These are phyloP conservation scores for Sesia bembeciformis DNA, from an alignment of 2,888 invertebrate species.

Conservation along the genomic window DNA sequence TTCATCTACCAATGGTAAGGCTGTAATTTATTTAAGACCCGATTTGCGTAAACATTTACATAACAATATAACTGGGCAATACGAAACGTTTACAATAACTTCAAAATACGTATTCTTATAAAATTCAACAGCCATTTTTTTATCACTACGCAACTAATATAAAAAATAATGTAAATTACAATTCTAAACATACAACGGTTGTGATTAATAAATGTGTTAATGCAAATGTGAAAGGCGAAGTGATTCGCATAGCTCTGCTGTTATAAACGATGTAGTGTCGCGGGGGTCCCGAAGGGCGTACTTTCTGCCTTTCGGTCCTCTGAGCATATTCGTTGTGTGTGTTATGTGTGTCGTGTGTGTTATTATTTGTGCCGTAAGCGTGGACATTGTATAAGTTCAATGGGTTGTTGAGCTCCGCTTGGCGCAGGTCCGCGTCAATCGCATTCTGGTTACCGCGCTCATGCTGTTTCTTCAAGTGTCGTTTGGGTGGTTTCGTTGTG, in stretches of 20 bases:
- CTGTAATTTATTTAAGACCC: conserved; percentile 22
- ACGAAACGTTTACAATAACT: conserved; percentile 53
- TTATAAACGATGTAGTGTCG: conserved; percentile 48
- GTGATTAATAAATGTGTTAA: conserved; percentile 7
- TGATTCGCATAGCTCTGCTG: conserved; percentile 9
- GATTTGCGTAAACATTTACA: conserved; percentile 9
- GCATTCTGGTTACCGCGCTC: conserved; percentile 50
- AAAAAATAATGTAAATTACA: not conserved
- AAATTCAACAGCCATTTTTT: conserved; percentile 69
- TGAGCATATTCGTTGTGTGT: conserved; percentile 55
- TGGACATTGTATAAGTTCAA: conserved; percentile 49
- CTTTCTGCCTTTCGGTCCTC: conserved; percentile 56
- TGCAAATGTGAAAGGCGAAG: not conserved
- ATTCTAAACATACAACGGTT: conserved; percentile 25
- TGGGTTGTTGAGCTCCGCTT: conserved; percentile 51
- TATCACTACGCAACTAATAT: conserved; percentile 43
- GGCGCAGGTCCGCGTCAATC: conserved; percentile 47
- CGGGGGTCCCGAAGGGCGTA: conserved; percentile 58
- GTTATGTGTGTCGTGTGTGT: conserved; percentile 27
- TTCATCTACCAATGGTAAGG: conserved; percentile 41
- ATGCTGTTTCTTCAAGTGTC: conserved; percentile 52
- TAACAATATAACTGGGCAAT: conserved; percentile 45
- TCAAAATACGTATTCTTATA: conserved; percentile 52
- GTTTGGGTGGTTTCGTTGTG: conserved; percentile 51
- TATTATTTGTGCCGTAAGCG: conserved; percentile 37